phyloP scores from a whole-genome alignment of 2,797 vertebrate species.

The Neosalanx taihuensis region DNA sequence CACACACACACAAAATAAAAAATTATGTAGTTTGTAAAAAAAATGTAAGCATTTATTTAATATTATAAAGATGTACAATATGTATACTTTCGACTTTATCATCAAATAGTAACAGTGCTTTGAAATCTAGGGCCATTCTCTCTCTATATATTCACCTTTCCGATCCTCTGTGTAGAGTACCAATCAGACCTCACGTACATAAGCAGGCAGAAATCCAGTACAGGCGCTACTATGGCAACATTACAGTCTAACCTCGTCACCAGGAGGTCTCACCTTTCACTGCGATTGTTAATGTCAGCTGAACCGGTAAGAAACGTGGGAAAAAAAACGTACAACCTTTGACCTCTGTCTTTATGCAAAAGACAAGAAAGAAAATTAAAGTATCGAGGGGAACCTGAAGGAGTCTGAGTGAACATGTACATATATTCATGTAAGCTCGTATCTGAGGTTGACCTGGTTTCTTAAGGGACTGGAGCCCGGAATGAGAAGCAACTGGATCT shows the following conservation, averaged over 20 bases:
- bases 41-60: constrained; percentile 64
- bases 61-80: constrained; percentile 65
- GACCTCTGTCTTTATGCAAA: constrained; percentile 47
- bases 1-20: neutral
- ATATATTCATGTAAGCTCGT: neutral
- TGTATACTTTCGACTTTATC: constrained; percentile 37
- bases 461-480: constrained; percentile 15
- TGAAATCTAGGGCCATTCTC: constrained; percentile 28
- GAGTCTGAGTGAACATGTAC: neutral
- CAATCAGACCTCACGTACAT: constrained; percentile 20
- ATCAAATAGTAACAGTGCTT: constrained; percentile 45
- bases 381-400: constrained; percentile 42
- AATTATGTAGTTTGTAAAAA: neutral
- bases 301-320: constrained; percentile 47
- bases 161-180: constrained; percentile 27
- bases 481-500: constrained; percentile 58
- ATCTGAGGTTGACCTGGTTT: constrained; percentile 37
- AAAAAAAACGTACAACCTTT: constrained; percentile 37
- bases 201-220: constrained; percentile 14
- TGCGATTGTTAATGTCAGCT: constrained; percentile 16
- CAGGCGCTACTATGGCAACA: constrained; percentile 45
- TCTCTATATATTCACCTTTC: constrained; percentile 13
- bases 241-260: constrained; percentile 21
- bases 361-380: constrained; percentile 56
- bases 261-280: constrained; percentile 2